Evolutionary conservation across 2,888 invertebrate genomes (phyloP).

Genomic region (Calameuta pallipes): DNA sequence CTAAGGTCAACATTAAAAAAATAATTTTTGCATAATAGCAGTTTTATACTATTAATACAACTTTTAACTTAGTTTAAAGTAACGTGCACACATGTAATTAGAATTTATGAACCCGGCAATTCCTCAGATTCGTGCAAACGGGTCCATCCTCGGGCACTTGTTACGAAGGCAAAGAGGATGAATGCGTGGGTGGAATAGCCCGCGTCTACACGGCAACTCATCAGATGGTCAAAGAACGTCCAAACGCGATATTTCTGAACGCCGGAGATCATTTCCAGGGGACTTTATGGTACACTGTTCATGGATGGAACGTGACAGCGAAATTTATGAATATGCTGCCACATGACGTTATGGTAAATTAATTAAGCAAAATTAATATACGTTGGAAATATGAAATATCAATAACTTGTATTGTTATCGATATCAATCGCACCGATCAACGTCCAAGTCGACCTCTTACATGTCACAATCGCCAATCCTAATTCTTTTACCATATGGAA

Average conservation of each 20-base stretch:
- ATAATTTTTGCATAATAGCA: neutral
- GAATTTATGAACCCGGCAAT: neutral
- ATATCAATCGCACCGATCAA: neutral
- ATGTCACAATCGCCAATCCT: too few species aligned
- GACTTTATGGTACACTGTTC: conserved; percentile 83
- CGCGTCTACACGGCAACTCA: conserved; percentile 70
- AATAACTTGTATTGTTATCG: neutral
- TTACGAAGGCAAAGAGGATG: conserved; percentile 61
- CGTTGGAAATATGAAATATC: neutral
- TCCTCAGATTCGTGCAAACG: conserved; percentile 73
- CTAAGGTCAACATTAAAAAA: neutral
- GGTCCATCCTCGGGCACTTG: conserved; percentile 71
- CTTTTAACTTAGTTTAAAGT: neutral
- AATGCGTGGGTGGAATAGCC: conserved; percentile 79
- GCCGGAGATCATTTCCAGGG: conserved; percentile 90
- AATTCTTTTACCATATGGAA: too few species aligned
- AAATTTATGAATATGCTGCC: conserved; percentile 80
- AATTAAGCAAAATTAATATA: neutral
- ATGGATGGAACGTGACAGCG: conserved; percentile 80
- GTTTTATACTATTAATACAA: neutral
- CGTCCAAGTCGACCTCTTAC: too few species aligned
- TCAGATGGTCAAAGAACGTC: conserved; percentile 66
- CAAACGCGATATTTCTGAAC: conserved; percentile 77
- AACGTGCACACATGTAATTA: neutral
- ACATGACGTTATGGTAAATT: conserved; percentile 80